Base-by-base conservation (phyloP, 2,888 invertebrate genomes). In the Autographa pulchrina region DNA sequence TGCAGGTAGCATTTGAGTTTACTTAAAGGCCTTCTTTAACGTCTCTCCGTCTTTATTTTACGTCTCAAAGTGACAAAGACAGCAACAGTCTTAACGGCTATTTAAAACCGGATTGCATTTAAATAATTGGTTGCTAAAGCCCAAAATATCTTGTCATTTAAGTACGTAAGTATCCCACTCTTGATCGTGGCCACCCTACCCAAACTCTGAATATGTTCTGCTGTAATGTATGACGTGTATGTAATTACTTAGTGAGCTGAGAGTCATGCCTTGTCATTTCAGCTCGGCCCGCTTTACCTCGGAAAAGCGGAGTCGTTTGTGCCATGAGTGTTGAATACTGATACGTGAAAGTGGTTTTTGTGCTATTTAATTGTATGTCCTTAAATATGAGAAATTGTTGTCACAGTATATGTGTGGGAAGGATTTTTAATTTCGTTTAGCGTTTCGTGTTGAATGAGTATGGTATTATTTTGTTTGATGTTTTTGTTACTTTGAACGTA, bases 251-350 rank as follows among this genome's bases (percentile, higher is more conserved):
- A 94, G 90, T 85, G 85, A 85, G 87, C 88, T 84, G 90, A 89
- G 78, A 91, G 93, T 95, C 94, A 94, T 94, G 94, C 95, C 89
- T 88, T 93, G 94, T 94, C 95, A 95, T 93, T 93, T 93, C 89
- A 90, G 91, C 89, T 87, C 85, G 85, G 75, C 79, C 78, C 76
- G 65, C 70, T 76, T 67, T 78, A 77, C 79, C 76, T 76, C 73
- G 81, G 84, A 81, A 81, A 86, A 89, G 87, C 85, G 87, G 86
- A 87, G 83, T 86, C 88, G 87, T 89, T 89, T 88, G 85, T 87
- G 81, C 80, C 85, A 75, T 75, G 83, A 83, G 85, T 81, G 83
- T 82, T 85, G 87, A 88, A 86, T 88, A 89, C 85, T 85, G 88
- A 87, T 80, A 80, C 65, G 72, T 72, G 72, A 77, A 78, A 82